Evolutionary conservation across 2,888 invertebrate genomes (phyloP).

Genomic region (Acrobasis suavella): DNA sequence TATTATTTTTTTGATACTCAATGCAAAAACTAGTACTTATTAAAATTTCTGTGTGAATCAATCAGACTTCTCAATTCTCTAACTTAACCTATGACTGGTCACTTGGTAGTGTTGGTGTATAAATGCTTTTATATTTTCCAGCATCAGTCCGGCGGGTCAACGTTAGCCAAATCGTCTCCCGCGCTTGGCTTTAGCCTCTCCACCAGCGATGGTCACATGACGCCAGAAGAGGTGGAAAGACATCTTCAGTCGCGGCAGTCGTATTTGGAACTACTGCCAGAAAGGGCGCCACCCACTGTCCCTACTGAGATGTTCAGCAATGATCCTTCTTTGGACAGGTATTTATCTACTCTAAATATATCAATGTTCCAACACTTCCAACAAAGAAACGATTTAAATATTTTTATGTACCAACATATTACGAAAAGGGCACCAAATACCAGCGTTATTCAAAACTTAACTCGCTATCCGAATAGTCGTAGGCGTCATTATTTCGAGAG

Average conservation of each 20-base stretch:
- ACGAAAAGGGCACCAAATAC: too few species aligned
- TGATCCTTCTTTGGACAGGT: constrained; percentile 94
- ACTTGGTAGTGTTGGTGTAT: too few species aligned
- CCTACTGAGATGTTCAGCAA: constrained; percentile 98
- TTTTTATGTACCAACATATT: too few species aligned
- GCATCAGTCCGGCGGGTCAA: constrained; percentile 77
- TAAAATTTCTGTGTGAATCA: too few species aligned
- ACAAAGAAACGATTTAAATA: background rate
- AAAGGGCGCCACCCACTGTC: constrained; percentile 93
- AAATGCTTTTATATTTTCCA: constrained; percentile 46
- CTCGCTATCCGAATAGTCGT: too few species aligned
- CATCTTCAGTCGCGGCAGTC: constrained; percentile 93
- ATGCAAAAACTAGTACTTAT: too few species aligned
- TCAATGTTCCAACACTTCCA: background rate
- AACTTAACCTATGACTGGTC: too few species aligned
- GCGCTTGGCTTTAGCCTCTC: constrained; percentile 65
- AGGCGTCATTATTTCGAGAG: too few species aligned
- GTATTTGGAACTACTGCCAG: constrained; percentile 90
- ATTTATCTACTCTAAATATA: constrained; percentile 29
- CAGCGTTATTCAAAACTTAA: too few species aligned
- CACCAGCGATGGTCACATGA: constrained; percentile 90
- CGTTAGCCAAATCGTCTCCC: constrained; percentile 81
- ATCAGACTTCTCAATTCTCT: too few species aligned
- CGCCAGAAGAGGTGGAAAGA: constrained; percentile 94
- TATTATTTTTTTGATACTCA: too few species aligned